These are phyloP conservation scores for Macrostomum lignano DNA, from an alignment of 1,140 invertebrate genomes.

Conservation along the genomic window DNA sequence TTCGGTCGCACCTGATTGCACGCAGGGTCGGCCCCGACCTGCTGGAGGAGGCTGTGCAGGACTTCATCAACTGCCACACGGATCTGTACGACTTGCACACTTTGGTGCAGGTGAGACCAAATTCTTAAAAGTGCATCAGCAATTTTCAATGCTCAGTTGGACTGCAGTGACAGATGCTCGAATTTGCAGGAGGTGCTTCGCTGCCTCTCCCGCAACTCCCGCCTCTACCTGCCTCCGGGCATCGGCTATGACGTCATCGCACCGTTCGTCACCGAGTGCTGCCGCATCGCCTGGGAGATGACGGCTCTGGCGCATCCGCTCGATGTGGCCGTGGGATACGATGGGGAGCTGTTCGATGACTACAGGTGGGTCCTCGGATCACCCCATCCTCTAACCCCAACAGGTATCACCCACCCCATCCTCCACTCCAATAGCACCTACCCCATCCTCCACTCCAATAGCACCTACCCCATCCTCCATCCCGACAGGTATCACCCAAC, in stretches of 20 bases:
- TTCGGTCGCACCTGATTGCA: constrained; percentile 19
- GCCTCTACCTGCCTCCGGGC: constrained; percentile 18
- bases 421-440: no score
- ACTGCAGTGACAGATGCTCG: no score
- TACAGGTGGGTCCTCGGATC: constrained; percentile 18
- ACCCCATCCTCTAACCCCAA: no score
- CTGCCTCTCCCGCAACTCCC: constrained; percentile 17
- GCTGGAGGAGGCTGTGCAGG: no score
- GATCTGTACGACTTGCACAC: constrained; percentile 22
- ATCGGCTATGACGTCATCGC: constrained; percentile 16
- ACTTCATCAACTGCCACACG: constrained; percentile 25
- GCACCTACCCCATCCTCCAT: no score
- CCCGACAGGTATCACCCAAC: no score
- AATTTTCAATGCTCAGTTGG: no score
- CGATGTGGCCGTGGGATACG: constrained; percentile 16
- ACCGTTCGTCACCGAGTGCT: constrained; percentile 22
- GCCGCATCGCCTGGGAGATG: constrained; percentile 25
- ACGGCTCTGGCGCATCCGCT: constrained; percentile 20
- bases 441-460: no score
- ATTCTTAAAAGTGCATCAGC: no score
- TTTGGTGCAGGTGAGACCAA: constrained; percentile 21
- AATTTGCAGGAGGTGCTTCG: constrained; percentile 21
- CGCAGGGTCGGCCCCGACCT: constrained; percentile 21
- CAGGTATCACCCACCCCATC: no score
- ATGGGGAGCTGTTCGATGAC: constrained; percentile 24